A percentile compares a stretch with the other conserved stretches of the same genome.
Conservation (phyloP, 2,888 invertebrate species). For the Cryptops parisi region DNA sequence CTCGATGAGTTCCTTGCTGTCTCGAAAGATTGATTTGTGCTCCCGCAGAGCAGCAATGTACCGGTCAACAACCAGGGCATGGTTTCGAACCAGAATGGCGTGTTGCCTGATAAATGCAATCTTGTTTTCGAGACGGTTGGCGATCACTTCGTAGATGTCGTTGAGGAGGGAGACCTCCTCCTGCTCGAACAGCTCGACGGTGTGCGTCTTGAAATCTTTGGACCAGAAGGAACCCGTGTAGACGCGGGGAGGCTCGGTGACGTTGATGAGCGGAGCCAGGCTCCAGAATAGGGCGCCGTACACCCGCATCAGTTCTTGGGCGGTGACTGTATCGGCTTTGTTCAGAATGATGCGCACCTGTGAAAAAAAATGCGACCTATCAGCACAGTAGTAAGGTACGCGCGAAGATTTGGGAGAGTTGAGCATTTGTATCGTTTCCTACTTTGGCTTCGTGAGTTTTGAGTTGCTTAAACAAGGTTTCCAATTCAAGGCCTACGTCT, state of each 20-base stretch:
- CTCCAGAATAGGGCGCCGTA: conserved; percentile 30
- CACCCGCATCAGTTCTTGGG: conserved; percentile 27
- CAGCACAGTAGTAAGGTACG: neutral
- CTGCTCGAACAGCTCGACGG: conserved; percentile 22
- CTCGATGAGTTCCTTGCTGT: conserved; percentile 19
- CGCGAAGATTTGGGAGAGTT: neutral
- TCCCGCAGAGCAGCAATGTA: conserved; percentile 22
- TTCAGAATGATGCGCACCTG: conserved; percentile 27
- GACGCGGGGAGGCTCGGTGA: conserved; percentile 27
- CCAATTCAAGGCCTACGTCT: conserved; percentile 27
- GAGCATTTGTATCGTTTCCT: neutral
- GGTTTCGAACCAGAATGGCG: conserved; percentile 25
- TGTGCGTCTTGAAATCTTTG: conserved; percentile 20
- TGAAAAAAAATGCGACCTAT: neutral
- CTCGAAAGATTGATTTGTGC: conserved; percentile 21
- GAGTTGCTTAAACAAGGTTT: conserved; percentile 23
- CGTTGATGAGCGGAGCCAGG: conserved; percentile 26
- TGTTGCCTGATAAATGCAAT: conserved; percentile 26
- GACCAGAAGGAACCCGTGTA: conserved; percentile 28
- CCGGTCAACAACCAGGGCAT: conserved; percentile 25
- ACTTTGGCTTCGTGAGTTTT: conserved; percentile 23
- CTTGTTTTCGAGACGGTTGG: conserved; percentile 25
- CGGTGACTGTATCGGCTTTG: conserved; percentile 26
- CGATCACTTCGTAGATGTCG: conserved; percentile 25
- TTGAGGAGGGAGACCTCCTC: conserved; percentile 25